Conservation (phyloP, 2,888 invertebrate species). For the Lutraria lutraria region DNA sequence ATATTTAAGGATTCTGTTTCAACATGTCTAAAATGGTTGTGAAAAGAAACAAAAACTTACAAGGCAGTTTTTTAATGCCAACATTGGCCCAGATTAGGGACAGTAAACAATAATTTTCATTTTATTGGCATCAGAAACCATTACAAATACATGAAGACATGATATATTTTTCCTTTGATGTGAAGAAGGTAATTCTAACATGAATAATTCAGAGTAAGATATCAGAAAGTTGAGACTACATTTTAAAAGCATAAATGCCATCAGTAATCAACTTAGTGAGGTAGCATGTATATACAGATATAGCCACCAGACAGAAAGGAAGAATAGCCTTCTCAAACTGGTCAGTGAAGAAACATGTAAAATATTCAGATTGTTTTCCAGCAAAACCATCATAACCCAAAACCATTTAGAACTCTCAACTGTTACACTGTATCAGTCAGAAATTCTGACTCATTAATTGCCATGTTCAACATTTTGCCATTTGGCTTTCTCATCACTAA, state of each 20-base stretch:
- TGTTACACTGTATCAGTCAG: no score
- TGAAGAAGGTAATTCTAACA: neutral
- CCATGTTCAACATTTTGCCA: no score
- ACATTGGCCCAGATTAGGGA: neutral
- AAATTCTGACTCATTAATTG: no score
- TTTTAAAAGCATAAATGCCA: no score
- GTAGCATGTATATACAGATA: neutral
- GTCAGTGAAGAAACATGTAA: no score
- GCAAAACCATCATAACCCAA: no score
- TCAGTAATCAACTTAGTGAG: neutral
- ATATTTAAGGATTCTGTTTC: neutral
- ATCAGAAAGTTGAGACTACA: neutral
- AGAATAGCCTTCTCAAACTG: neutral
- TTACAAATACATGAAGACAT: slow-evolving; percentile 13
- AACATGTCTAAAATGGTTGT: neutral
- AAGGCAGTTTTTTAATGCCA: neutral
- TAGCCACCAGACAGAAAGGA: neutral
- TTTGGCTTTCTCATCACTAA: no score
- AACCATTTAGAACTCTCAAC: no score
- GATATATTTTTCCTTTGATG: slow-evolving; percentile 8
- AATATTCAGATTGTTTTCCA: no score
- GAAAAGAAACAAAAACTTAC: neutral
- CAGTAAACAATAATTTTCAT: neutral
- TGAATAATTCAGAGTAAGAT: neutral
- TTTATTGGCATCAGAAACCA: neutral